phyloP scores from a whole-genome alignment of 2,797 vertebrate genomes.

The Sebastes nivosus region DNA sequence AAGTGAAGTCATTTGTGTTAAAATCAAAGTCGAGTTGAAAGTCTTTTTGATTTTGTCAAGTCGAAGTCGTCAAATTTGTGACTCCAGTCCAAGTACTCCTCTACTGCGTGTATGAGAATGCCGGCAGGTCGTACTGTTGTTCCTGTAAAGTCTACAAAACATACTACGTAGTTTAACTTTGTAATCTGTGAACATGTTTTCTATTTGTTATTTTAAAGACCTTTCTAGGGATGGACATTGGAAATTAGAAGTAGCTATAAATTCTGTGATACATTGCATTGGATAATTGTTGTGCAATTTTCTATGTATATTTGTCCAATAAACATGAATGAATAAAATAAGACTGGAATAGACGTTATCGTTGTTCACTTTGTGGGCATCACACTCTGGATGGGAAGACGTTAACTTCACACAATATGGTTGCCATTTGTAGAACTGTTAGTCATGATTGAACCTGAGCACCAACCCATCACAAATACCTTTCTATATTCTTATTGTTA shows the following conservation, averaged over 20 bases:
- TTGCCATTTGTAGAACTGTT: neutral
- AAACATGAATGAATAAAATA: neutral
- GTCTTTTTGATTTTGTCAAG: too few species aligned
- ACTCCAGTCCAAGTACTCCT: too few species aligned
- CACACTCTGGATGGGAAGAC: slow-evolving; percentile 5
- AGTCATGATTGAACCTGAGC: neutral
- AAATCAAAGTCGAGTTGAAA: too few species aligned
- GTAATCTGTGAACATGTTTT: neutral
- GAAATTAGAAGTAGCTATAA: neutral
- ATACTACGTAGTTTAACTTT: neutral
- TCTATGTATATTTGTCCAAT: neutral
- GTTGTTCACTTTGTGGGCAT: neutral
- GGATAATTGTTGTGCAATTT: neutral
- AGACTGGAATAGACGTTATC: neutral
- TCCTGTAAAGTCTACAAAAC: neutral
- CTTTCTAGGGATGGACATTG: neutral
- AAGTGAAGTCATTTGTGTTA: too few species aligned
- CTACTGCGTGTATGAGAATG: neutral
- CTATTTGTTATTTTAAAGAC: neutral
- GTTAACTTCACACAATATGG: neutral
- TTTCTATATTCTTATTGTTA: neutral
- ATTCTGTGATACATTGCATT: neutral
- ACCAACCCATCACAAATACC: neutral
- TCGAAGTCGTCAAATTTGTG: too few species aligned
- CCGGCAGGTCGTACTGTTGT: neutral